A percentile compares a stretch with the other conserved stretches of the same genome.
phyloP scores from a whole-genome alignment of 1,140 invertebrate species.

The Zaprionus camerounensis region DNA sequence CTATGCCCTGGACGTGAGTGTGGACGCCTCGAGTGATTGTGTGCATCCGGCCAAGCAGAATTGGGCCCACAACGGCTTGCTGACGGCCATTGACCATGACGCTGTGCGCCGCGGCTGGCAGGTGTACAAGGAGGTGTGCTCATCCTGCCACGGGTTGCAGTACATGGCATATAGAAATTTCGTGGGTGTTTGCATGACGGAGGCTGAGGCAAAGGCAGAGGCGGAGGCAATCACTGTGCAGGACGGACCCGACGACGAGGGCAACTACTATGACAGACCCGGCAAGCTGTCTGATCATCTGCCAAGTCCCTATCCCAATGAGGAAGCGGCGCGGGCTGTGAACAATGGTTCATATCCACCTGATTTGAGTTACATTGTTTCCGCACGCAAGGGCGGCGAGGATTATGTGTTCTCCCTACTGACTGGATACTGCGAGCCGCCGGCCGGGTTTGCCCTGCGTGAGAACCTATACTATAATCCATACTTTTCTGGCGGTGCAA shows the following conservation, averaged over 20 bases:
- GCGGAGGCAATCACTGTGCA: slow-evolving; percentile 93
- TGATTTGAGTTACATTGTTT: slow-evolving; percentile 95
- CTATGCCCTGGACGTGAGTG: slow-evolving; percentile 93
- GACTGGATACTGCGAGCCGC: slow-evolving; percentile 97
- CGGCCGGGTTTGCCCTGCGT: slow-evolving; percentile 93
- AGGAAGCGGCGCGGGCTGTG: slow-evolving; percentile 96
- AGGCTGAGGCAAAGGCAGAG: slow-evolving; percentile 96
- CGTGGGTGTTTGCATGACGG: slow-evolving; percentile 94
- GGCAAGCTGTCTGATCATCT: slow-evolving; percentile 97
- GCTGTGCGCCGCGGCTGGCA: slow-evolving; percentile 96
- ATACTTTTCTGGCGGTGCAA: slow-evolving; percentile 98
- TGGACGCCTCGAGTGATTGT: slow-evolving; percentile 91
- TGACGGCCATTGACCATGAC: slow-evolving; percentile 91
- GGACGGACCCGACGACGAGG: slow-evolving; percentile 97
- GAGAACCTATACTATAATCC: slow-evolving; percentile 99
- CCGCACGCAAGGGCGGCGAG: slow-evolving; percentile 94
- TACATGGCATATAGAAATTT: slow-evolving; percentile 97
- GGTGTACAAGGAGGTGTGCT: slow-evolving; percentile 99
- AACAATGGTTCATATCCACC: slow-evolving; percentile 98
- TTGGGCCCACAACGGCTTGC: slow-evolving; percentile 92
- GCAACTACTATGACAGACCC: slow-evolving; percentile 95
- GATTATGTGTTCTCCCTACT: slow-evolving; percentile 98
- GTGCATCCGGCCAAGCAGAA: slow-evolving; percentile 92
- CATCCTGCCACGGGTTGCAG: slow-evolving; percentile 98
- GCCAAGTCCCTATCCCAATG: slow-evolving; percentile 96